Conservation (phyloP, 1,140 invertebrate genomes). For the Bombus turneri region DNA sequence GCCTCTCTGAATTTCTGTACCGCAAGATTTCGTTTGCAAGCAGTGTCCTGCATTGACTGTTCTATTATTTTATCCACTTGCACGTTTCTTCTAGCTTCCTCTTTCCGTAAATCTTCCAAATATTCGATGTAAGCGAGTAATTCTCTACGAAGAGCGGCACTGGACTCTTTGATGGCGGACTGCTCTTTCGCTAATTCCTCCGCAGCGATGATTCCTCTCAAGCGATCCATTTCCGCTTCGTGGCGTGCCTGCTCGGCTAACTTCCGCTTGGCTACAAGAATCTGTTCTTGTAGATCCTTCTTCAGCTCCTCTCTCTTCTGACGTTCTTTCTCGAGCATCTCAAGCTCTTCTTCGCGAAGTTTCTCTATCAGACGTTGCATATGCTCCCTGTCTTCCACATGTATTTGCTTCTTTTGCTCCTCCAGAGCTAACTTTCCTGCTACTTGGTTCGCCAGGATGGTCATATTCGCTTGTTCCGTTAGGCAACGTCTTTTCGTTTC, state of each 20-base stretch:
- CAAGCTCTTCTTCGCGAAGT: constrained; percentile 55
- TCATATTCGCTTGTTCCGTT: background rate
- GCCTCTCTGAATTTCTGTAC: constrained; percentile 50
- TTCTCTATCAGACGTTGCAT: constrained; percentile 51
- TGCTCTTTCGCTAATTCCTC: constrained; percentile 60
- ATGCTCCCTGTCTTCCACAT: constrained; percentile 59
- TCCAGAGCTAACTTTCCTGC: constrained; percentile 58
- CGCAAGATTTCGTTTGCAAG: constrained; percentile 46
- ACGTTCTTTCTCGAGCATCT: constrained; percentile 47
- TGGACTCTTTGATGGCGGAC: constrained; percentile 15
- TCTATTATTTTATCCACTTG: constrained; percentile 59
- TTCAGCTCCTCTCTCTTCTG: constrained; percentile 57
- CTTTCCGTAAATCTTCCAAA: constrained; percentile 56
- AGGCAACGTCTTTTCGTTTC: constrained; percentile 38
- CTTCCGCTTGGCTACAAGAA: constrained; percentile 43
- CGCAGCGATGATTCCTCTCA: constrained; percentile 40
- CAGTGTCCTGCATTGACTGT: constrained; percentile 33
- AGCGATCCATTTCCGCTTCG: constrained; percentile 56
- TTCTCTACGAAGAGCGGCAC: constrained; percentile 55
- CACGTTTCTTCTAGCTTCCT: constrained; percentile 56
- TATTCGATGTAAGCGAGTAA: constrained; percentile 63
- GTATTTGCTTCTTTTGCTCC: constrained; percentile 50
- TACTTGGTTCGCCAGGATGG: constrained; percentile 61
- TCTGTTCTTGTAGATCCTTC: constrained; percentile 68
- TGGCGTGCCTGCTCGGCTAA: constrained; percentile 56